Conservation (phyloP, 1,140 invertebrate species). For the Drosophila arizonae region DNA sequence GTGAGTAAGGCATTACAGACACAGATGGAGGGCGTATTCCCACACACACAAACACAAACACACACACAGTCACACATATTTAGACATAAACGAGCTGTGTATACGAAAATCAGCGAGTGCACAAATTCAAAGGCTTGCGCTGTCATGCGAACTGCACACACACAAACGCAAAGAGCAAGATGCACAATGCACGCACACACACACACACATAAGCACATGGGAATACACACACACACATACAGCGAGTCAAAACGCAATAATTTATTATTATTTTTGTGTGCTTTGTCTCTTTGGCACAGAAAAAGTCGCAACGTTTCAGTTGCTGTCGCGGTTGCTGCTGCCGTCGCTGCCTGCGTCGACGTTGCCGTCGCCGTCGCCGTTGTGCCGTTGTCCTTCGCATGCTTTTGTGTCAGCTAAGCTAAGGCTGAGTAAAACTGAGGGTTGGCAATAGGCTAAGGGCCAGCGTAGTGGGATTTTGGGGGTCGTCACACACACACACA, state of each 20-base stretch:
- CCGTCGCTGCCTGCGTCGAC: conserved; percentile 3
- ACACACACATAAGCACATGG: conserved; percentile 20
- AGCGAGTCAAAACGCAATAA: conserved; percentile 65
- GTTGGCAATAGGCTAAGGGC: conserved; percentile 74
- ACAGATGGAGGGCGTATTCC: conserved; percentile 5
- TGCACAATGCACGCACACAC: conserved; percentile 41
- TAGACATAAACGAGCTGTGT: conserved; percentile 7
- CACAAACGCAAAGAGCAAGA: conserved; percentile 60
- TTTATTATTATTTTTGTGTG: conserved; percentile 81
- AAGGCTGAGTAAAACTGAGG: conserved; percentile 58
- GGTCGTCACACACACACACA: conserved; percentile 25
- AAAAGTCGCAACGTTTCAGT: conserved; percentile 64
- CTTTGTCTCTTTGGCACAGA: conserved; percentile 80
- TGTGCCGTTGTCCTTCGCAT: conserved; percentile 68
- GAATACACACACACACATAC: conserved; percentile 37
- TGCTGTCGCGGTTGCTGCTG: background rate
- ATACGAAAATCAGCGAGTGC: conserved; percentile 57
- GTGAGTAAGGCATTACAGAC: conserved; percentile 19
- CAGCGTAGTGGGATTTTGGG: conserved; percentile 64
- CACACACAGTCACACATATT: conserved; percentile 1
- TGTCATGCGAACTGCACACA: conserved; percentile 72
- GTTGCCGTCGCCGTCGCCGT: conserved; percentile 2
- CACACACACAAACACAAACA: background rate
- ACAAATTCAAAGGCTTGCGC: conserved; percentile 65
- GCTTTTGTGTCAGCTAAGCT: conserved; percentile 73